Base-by-base conservation (phyloP, 2,797 vertebrate genomes). In the Myotis findleyi region DNA sequence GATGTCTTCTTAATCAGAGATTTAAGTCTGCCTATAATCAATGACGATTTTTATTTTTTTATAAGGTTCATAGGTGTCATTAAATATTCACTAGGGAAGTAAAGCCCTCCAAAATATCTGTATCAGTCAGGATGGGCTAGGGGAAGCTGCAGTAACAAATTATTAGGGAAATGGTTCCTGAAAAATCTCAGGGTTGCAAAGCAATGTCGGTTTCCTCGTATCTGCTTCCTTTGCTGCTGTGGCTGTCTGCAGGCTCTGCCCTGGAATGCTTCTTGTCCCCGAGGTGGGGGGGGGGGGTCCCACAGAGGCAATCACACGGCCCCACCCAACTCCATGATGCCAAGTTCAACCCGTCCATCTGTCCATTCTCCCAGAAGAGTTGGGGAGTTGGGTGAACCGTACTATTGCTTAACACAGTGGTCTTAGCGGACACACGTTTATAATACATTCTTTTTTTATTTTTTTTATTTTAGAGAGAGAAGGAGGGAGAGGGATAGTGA, bases 201-300 rank as follows among this genome's bases (percentile, higher is more conserved):
- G 21, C 18, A 80, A 2, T 4, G 3, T 11, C 1, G 1, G 16
- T 21, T 6, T 69, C 33, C 21, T 41, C 5, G 6, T n/a, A 33
- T 10, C 53, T 62, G 36, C 8, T 23, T 21, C 25, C 11, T 0
- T 0, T 23, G 27, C 30, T 16, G 0, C 0, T 6, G 44, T 7
- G 51, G 3, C 7, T 59, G 25, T 55, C 36, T 49, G 12, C 12
- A 41, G 27, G 5, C 44, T 51, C 30, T 55, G 7, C 7, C 21
- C 7, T 12, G 16, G 6, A 30, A n/a, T 62, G 9, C 3, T 72
- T 17, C 66, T 80, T 69, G 30, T n/a, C 17, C 27, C 23, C 23
- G 2, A 21, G 33, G 36, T 21, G 30, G 27, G 6, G 38, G 38
- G 33, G 38, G 38, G 33, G 36, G 8, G 49, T 53, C 71, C 62